phyloP scores from a whole-genome alignment of 1,140 invertebrate genomes.

The Physella acuta region DNA sequence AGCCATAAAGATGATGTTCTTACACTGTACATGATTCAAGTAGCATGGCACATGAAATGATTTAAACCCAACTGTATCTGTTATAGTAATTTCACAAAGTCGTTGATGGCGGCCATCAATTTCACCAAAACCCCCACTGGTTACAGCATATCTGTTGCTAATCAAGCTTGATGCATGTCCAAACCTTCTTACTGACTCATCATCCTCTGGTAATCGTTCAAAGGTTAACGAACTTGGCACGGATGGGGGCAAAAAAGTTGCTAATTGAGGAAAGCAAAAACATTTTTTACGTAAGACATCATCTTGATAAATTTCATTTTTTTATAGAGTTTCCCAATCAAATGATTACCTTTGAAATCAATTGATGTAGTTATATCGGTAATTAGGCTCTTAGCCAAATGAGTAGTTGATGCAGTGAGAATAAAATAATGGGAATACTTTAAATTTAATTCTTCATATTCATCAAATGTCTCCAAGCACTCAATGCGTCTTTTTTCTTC shows the following conservation, averaged over 20 bases:
- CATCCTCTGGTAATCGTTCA: not conserved
- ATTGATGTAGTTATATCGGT: not conserved
- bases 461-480: conserved; percentile 64
- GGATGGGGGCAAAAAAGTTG: too few relatives aligned
- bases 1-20: too few relatives aligned
- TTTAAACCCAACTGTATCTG: conserved; percentile 36
- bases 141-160: conserved; percentile 30
- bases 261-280: too few relatives aligned
- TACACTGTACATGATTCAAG: conserved; percentile 24
- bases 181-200: conserved; percentile 37
- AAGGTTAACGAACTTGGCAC: too few relatives aligned
- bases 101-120: conserved; percentile 51
- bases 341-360: too few relatives aligned
- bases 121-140: conserved; percentile 57
- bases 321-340: too few relatives aligned
- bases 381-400: not conserved
- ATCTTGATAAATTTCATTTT: too few relatives aligned
- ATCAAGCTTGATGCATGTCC: conserved; percentile 44
- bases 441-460: conserved; percentile 65
- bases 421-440: conserved; percentile 65
- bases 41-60: conserved; percentile 20
- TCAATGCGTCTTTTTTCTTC: conserved; percentile 57
- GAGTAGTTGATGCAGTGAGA: conserved; percentile 47
- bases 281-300: too few relatives aligned
- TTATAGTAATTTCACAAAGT: conserved; percentile 40